Conservation (phyloP, 2,797 vertebrate genomes). For the Callimico goeldii region DNA sequence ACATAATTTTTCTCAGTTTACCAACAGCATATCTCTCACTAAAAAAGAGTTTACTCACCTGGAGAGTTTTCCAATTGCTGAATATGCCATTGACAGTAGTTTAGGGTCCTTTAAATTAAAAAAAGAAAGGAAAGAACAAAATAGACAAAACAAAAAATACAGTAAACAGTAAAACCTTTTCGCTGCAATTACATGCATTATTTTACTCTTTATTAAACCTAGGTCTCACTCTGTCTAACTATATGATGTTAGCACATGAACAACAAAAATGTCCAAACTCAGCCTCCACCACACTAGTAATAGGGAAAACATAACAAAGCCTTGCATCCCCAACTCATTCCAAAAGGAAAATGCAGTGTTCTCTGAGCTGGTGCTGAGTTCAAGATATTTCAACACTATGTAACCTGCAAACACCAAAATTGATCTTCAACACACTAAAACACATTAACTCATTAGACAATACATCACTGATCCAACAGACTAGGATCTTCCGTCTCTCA, state of each 20-base stretch:
- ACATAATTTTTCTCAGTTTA: constrained; percentile 59
- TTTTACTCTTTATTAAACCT: constrained; percentile 59
- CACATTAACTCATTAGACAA: constrained; percentile 33
- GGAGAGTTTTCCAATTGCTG: constrained; percentile 97
- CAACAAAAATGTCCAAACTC: constrained; percentile 43
- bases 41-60: constrained; percentile 87
- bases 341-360: constrained; percentile 22
- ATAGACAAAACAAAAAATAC: constrained; percentile 26
- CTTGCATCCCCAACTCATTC: not conserved
- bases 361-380: constrained; percentile 6
- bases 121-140: constrained; percentile 68
- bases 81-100: constrained; percentile 95
- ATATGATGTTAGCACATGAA: constrained; percentile 1
- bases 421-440: constrained; percentile 22
- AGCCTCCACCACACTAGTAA: constrained; percentile 20
- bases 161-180: constrained; percentile 51
- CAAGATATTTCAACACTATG: constrained; percentile 10
- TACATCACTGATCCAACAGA: not conserved
- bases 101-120: constrained; percentile 93
- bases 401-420: constrained; percentile 37
- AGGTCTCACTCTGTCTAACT: not conserved
- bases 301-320: constrained; percentile 49
- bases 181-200: constrained; percentile 54
- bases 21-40: constrained; percentile 24
- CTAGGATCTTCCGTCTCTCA: not conserved